A percentile compares a stretch with the other conserved stretches of the same genome.
These are phyloP conservation scores for Drosophila lini DNA, from an alignment of 1,140 invertebrate species.

Conservation along the genomic window DNA sequence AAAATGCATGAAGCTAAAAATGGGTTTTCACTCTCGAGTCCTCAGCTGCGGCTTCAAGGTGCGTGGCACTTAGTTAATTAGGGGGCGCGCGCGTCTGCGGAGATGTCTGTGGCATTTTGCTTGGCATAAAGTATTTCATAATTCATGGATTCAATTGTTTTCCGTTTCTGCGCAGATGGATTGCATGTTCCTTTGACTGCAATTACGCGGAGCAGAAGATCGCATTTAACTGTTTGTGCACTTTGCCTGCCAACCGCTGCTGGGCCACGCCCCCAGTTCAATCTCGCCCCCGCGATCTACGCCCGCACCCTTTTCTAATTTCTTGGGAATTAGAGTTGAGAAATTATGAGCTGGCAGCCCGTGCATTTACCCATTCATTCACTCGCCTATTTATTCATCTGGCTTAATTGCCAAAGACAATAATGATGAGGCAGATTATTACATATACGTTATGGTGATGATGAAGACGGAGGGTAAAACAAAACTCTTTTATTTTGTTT, in stretches of 20 bases:
- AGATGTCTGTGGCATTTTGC: slow-evolving; percentile 61
- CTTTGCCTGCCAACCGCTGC: slow-evolving; percentile 35
- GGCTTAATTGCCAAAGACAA: slow-evolving; percentile 62
- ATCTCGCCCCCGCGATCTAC: slow-evolving; percentile 49
- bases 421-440: slow-evolving; percentile 34
- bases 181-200: slow-evolving; percentile 67
- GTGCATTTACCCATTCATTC: slow-evolving; percentile 39
- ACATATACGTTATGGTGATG: slow-evolving; percentile 26
- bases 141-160: slow-evolving; percentile 77
- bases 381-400: slow-evolving; percentile 59
- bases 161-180: slow-evolving; percentile 44
- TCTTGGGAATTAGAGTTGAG: slow-evolving; percentile 79
- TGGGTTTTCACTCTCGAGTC: slow-evolving; percentile 39
- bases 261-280: slow-evolving; percentile 53
- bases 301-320: slow-evolving; percentile 70
- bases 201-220: slow-evolving; percentile 36
- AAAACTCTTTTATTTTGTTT: slow-evolving; percentile 68
- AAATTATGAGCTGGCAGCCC: slow-evolving; percentile 56
- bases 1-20: slow-evolving; percentile 81
- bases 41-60: slow-evolving; percentile 28
- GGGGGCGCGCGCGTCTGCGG: slow-evolving; percentile 18
- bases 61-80: slow-evolving; percentile 74
- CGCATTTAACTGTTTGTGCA: slow-evolving; percentile 72
- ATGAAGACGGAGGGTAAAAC: slow-evolving; percentile 41
- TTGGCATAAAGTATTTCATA: slow-evolving; percentile 67